Percentiles rank a stretch among this genome's conserved stretches.
phyloP scores from a whole-genome alignment of 2,113 vertebrate genomes.

The Etheostoma cragini region DNA sequence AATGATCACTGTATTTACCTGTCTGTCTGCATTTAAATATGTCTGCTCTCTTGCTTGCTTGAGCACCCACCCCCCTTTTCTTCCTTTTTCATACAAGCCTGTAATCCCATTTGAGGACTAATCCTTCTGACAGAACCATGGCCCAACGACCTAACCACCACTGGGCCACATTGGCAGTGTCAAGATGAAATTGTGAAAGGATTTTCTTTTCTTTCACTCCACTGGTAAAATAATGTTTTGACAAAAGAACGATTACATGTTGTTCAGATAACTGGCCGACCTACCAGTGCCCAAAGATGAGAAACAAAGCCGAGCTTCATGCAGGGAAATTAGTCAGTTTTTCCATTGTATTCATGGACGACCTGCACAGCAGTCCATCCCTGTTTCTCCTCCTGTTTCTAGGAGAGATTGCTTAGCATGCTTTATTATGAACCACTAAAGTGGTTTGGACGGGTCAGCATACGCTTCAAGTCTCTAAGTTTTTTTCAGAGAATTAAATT shows the following conservation, averaged over 20 bases:
- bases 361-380: not conserved
- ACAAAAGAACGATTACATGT: constrained; percentile 39
- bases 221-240: constrained; percentile 37
- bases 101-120: constrained; percentile 73
- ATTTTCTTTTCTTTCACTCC: constrained; percentile 31
- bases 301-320: constrained; percentile 31
- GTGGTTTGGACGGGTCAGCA: not conserved
- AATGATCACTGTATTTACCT: constrained; percentile 48
- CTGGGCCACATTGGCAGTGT: constrained; percentile 53
- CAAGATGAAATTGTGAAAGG: constrained; percentile 44
- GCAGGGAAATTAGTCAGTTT: constrained; percentile 24
- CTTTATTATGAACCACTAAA: constrained; percentile 11
- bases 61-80: constrained; percentile 33
- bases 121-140: constrained; percentile 65
- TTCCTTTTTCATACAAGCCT: constrained; percentile 48
- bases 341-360: constrained; percentile 10
- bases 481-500: constrained; percentile 28
- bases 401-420: not conserved
- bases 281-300: constrained; percentile 6
- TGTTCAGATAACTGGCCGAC: constrained; percentile 38
- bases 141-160: constrained; percentile 58
- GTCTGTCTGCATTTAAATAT: constrained; percentile 56
- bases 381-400: not conserved
- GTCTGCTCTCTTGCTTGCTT: constrained; percentile 49
- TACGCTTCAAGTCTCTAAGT: not conserved